Percentiles rank a stretch among this genome's conserved stretches.
phyloP scores from a whole-genome alignment of 2,113 vertebrate species.

The Carollia perspicillata region DNA sequence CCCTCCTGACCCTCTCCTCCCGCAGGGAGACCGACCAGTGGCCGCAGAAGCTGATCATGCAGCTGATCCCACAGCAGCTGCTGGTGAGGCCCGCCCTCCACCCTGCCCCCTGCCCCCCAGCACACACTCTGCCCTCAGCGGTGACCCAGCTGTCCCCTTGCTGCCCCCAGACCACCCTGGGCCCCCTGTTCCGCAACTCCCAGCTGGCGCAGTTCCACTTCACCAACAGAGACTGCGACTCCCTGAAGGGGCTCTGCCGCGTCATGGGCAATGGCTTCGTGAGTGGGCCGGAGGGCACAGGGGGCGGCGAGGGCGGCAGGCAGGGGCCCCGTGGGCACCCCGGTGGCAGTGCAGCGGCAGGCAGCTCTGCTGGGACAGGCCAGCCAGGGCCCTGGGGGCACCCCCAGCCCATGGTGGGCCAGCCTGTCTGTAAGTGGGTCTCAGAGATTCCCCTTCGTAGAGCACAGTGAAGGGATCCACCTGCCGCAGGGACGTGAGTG shows the following conservation, averaged over 20 bases:
- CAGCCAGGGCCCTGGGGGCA: slow-evolving; percentile 42
- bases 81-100: slow-evolving; percentile 80
- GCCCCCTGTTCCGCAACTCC: slow-evolving; percentile 93
- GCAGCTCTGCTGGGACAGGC: slow-evolving; percentile 51
- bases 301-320: neutral
- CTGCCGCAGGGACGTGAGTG: too few relatives aligned
- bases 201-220: slow-evolving; percentile 96
- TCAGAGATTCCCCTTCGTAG: neutral
- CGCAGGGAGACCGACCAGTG: slow-evolving; percentile 93
- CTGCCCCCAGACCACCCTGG: slow-evolving; percentile 88
- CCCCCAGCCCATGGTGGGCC: accelerated
- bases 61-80: slow-evolving; percentile 93
- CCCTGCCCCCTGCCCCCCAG: accelerated
- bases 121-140: accelerated
- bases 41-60: slow-evolving; percentile 96
- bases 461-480: neutral
- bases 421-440: neutral
- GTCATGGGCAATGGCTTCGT: slow-evolving; percentile 94
- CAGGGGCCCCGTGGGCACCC: too few relatives aligned
- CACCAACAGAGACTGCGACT: slow-evolving; percentile 93
- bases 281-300: slow-evolving; percentile 61
- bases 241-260: slow-evolving; percentile 91
- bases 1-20: neutral
- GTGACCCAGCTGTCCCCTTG: neutral
- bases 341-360: neutral